Conservation (phyloP, 2,888 invertebrate species). For the Agapostemon virescens region DNA sequence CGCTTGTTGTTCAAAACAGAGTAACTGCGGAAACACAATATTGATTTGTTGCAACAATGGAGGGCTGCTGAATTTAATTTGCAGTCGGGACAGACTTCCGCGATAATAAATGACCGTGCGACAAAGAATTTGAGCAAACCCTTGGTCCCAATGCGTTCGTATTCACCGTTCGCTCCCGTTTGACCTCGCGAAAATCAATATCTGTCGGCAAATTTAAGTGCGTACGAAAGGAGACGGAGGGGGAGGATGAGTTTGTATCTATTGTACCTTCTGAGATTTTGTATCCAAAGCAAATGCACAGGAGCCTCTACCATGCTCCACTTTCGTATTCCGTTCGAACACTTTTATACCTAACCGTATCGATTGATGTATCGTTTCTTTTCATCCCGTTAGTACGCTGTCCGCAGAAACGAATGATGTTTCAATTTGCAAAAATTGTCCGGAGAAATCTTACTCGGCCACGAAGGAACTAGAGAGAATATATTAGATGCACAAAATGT, state of each 20-base stretch:
- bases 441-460: neutral
- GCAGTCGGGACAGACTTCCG: neutral
- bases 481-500: neutral
- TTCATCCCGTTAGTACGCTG: neutral
- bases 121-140: conserved; percentile 33
- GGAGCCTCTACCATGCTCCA: neutral
- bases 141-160: conserved; percentile 32
- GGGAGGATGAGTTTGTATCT: conserved; percentile 1
- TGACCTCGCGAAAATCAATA: conserved; percentile 59
- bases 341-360: neutral
- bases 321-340: neutral
- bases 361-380: conserved; percentile 11
- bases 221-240: conserved; percentile 9
- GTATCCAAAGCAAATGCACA: conserved; percentile 25
- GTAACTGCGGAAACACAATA: neutral
- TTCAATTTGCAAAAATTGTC: neutral
- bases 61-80: neutral
- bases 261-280: conserved; percentile 47
- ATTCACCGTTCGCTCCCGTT: conserved; percentile 52
- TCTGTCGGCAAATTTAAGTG: conserved; percentile 53
- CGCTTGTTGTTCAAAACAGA: neutral
- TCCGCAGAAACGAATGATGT: neutral
- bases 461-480: neutral
- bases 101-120: conserved; percentile 29
- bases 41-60: neutral